Evolutionary conservation across 2,113 vertebrate genomes (phyloP).

Genomic region (Cinclus cinclus): DNA sequence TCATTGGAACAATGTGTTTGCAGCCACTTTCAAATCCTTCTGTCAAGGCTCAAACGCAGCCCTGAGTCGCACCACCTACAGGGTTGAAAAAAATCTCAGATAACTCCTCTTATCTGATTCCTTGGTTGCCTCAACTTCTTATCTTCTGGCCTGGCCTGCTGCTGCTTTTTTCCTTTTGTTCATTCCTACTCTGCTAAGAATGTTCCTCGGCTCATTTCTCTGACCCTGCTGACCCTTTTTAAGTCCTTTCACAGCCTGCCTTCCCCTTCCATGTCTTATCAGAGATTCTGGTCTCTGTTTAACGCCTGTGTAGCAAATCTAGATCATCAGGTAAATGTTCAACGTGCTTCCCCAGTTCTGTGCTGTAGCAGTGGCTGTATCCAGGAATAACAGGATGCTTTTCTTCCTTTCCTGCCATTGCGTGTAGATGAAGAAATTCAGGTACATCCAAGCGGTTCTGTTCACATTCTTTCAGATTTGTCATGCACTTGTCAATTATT

Average conservation of each 20-base stretch:
- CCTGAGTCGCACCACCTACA: not conserved
- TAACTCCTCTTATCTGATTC: conserved; percentile 27
- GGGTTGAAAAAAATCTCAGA: not conserved
- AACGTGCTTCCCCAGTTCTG: not conserved
- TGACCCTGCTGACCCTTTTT: not conserved
- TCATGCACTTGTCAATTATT: not conserved
- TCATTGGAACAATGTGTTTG: not conserved
- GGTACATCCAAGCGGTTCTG: not conserved
- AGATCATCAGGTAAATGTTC: not conserved
- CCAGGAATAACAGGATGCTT: not conserved
- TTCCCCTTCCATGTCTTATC: not conserved
- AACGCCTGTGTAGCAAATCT: not conserved
- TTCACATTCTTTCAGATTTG: not conserved
- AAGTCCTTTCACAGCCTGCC: not conserved
- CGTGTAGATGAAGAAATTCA: not conserved
- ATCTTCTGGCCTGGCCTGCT: conserved; percentile 19
- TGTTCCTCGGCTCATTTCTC: conserved; percentile 4
- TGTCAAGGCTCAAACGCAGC: not conserved
- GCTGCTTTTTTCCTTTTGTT: conserved; percentile 26
- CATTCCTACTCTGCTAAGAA: not conserved
- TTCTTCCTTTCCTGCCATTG: not conserved
- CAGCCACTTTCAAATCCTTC: not conserved
- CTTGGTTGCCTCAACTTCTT: conserved; percentile 25
- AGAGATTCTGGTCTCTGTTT: not conserved
- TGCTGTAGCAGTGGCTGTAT: not conserved